These are phyloP conservation scores for Arrhamphus sclerolepis DNA, from an alignment of 2,797 vertebrate species.

Conservation along the genomic window DNA sequence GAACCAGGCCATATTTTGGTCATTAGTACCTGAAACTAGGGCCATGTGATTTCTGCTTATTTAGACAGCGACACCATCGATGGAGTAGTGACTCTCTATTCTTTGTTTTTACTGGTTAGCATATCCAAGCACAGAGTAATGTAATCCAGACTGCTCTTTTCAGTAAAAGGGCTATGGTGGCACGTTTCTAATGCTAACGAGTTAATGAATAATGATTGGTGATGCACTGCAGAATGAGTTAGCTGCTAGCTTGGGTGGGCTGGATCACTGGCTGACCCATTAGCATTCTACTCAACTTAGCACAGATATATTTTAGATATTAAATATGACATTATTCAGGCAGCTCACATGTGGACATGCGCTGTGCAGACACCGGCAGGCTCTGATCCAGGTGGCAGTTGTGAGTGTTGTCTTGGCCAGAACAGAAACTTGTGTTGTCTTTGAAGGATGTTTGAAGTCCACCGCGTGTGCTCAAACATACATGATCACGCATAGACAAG, in stretches of 20 bases:
- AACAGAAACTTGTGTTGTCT: slow-evolving; percentile 42
- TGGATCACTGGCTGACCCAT: slow-evolving; percentile 53
- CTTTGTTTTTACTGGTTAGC: slow-evolving; percentile 30
- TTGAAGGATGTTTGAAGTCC: slow-evolving; percentile 51
- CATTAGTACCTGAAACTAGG: too few relatives aligned
- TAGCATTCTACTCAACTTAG: slow-evolving; percentile 49
- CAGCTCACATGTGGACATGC: slow-evolving; percentile 13
- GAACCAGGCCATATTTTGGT: too few relatives aligned
- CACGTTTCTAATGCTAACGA: slow-evolving; percentile 46
- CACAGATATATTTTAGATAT: slow-evolving; percentile 44
- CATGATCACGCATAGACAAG: slow-evolving; percentile 26
- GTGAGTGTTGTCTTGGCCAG: slow-evolving; percentile 58
- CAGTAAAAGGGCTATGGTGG: slow-evolving; percentile 25
- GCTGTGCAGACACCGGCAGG: slow-evolving; percentile 10
- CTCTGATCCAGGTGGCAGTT: slow-evolving; percentile 38
- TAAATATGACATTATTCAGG: slow-evolving; percentile 36
- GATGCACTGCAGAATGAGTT: slow-evolving; percentile 55
- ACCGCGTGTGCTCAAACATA: slow-evolving; percentile 26
- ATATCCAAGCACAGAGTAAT: slow-evolving; percentile 15
- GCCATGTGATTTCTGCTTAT: neutral
- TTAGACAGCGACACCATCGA: slow-evolving; percentile 38
- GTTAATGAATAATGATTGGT: slow-evolving; percentile 48
- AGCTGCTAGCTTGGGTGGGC: slow-evolving; percentile 40
- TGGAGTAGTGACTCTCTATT: slow-evolving; percentile 22
- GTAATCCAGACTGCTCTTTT: slow-evolving; percentile 20